Base-by-base conservation (phyloP, 2,888 invertebrate genomes). In the Sclerodermus sp. region DNA sequence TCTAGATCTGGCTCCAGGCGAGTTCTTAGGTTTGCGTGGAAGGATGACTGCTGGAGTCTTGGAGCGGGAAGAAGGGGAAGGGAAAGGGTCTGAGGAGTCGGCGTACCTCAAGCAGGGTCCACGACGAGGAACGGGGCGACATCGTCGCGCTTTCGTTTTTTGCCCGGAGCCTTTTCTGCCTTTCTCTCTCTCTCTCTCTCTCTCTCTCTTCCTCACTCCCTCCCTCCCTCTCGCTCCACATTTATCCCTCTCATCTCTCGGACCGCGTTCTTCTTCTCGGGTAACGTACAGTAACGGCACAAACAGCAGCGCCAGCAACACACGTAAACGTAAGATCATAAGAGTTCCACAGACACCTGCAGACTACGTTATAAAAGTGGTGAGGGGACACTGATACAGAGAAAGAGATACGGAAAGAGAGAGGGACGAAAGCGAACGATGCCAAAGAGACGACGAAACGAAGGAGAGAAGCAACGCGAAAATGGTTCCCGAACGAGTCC, bases 401-500 rank as follows among this genome's bases (percentile, higher is more conserved):
- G 34, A 41, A 34, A 37, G 30, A 14, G 41, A 2, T 39, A 14
- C 17, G 15, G 42, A 15, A 17, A 41, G 50, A 37, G 49, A 52
- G 14, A 34, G 34, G 12, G 34, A 12, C 4, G 14, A 12, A 14
- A 34, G 23, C 34, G 34, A 58, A 57, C 55, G 61, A 63, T 64
- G 61, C 61, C 63, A 61, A 60, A 64, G 61, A 61, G 64, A 61
- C 64, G 64, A 60, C 60, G 60, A 63, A 63, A 13, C 42, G 42
- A 30, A 60, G 57, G 64, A 63, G n/a, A n/a, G n/a, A 58, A 55
- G 56, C 13, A 47, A 60, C 58, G 64, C 64, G 63, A 63, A 64
- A 63, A 63, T 63, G 63, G 64, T 64, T 61, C 49, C 63, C 61
- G 61, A 64, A 62, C 58, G 58, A 58, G 55, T 55, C 53, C 39